Evolutionary conservation across 2,888 invertebrate genomes (phyloP).

Genomic region (Acronicta aceris): DNA sequence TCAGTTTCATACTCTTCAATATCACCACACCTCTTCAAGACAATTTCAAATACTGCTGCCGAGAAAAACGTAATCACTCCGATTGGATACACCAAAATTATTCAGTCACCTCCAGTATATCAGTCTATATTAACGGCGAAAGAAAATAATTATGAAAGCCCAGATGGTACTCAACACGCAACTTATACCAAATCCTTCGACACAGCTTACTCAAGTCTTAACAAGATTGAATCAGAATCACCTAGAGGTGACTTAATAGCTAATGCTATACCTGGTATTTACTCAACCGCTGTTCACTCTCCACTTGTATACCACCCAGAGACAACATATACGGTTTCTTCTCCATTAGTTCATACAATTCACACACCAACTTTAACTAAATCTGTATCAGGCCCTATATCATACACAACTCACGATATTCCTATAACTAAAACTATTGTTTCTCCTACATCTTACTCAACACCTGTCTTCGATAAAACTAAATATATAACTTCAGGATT

Average conservation of each 20-base stretch:
- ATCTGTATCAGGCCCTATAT: conserved; percentile 38
- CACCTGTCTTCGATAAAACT: conserved; percentile 40
- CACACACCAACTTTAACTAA: conserved; percentile 46
- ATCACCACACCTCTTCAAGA: conserved; percentile 39
- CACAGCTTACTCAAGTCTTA: conserved; percentile 48
- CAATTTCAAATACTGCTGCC: conserved; percentile 28
- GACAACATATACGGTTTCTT: conserved; percentile 39
- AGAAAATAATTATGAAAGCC: conserved; percentile 50
- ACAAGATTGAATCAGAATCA: conserved; percentile 53
- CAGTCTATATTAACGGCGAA: conserved; percentile 55
- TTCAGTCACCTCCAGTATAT: conserved; percentile 55
- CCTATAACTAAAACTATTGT: conserved; percentile 47
- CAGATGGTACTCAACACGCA: conserved; percentile 51
- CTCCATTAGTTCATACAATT: conserved; percentile 43
- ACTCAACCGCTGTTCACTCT: conserved; percentile 44
- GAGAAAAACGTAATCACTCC: conserved; percentile 28
- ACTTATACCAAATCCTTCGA: conserved; percentile 53
- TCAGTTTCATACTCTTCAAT: conserved; percentile 57
- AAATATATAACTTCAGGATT: conserved; percentile 50
- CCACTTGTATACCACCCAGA: conserved; percentile 48
- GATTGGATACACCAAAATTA: conserved; percentile 33
- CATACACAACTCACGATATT: conserved; percentile 45
- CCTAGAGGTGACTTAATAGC: conserved; percentile 31
- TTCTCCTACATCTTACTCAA: conserved; percentile 42
- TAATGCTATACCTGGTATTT: conserved; percentile 48